phyloP scores from a whole-genome alignment of 1,140 invertebrate species.

The Papilio glaucus region DNA sequence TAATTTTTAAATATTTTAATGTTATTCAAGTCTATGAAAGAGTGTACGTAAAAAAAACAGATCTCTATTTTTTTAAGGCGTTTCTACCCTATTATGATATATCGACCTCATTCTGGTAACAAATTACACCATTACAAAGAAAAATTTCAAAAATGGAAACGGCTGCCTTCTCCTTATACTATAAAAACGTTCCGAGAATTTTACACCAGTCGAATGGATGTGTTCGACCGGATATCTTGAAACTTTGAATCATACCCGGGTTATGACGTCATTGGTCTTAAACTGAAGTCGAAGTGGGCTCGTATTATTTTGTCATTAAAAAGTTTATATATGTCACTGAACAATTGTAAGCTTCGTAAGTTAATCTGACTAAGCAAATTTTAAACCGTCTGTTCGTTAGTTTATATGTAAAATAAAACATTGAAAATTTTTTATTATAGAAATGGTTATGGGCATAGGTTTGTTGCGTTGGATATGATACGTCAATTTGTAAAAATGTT shows the following conservation, averaged over 20 bases:
- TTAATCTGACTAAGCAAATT: background rate
- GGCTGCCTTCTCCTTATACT: background rate
- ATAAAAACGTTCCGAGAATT: background rate
- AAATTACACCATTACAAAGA: slow-evolving; percentile 20
- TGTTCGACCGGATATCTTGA: background rate
- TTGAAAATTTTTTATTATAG: too few relatives aligned
- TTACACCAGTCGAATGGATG: background rate
- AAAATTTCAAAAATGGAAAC: slow-evolving; percentile 17
- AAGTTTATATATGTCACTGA: background rate
- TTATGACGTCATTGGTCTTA: background rate
- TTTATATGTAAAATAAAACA: too few relatives aligned
- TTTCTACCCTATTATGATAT: slow-evolving; percentile 14
- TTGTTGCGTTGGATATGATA: too few relatives aligned
- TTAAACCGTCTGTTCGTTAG: too few relatives aligned
- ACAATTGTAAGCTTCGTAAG: background rate
- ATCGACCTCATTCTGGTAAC: slow-evolving; percentile 13
- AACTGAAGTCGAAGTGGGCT: background rate
- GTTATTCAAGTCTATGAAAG: background rate
- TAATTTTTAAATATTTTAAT: too few relatives aligned
- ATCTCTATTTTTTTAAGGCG: background rate
- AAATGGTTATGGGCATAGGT: too few relatives aligned
- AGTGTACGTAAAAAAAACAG: background rate
- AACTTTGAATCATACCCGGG: background rate
- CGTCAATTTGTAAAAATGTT: too few relatives aligned
- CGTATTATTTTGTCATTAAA: too few relatives aligned